Conservation (phyloP, 2,888 invertebrate species). For the Lasioglossum calceatum region DNA sequence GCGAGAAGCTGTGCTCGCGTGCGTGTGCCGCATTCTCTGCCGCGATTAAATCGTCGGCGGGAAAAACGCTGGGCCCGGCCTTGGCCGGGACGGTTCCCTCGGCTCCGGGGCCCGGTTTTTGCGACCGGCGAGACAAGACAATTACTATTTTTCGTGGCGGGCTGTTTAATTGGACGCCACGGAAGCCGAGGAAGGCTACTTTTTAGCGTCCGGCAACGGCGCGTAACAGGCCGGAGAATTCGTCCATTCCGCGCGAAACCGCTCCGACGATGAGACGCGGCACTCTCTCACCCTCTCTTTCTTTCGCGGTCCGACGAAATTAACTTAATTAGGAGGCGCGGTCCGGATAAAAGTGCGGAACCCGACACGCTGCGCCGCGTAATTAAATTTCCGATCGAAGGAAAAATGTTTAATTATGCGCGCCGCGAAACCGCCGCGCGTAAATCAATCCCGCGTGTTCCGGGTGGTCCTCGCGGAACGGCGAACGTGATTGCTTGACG, state of each 20-base stretch:
- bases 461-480: neutral
- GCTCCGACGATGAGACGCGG: neutral
- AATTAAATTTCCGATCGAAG: constrained; percentile 33
- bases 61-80: constrained; percentile 13
- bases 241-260: constrained; percentile 8
- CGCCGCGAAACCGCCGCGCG: constrained; percentile 2
- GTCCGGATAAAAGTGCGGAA: constrained; percentile 16
- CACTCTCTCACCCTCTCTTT: neutral
- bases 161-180: constrained; percentile 30
- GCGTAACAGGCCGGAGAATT: neutral
- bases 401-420: constrained; percentile 50
- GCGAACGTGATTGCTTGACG: neutral
- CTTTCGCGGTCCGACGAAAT: constrained; percentile 20
- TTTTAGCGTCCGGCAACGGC: constrained; percentile 3
- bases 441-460: constrained; percentile 25
- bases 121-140: neutral
- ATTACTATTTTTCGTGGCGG: constrained; percentile 25
- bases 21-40: constrained; percentile 4
- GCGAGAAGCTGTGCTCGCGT: constrained; percentile 5
- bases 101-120: constrained; percentile 1
- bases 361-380: neutral
- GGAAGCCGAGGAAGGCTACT: neutral
- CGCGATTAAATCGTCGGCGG: constrained; percentile 33
- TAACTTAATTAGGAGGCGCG: constrained; percentile 41
- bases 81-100: neutral